Evolutionary conservation across 2,888 invertebrate genomes (phyloP).

Genomic region (Epirrhoe tristata): DNA sequence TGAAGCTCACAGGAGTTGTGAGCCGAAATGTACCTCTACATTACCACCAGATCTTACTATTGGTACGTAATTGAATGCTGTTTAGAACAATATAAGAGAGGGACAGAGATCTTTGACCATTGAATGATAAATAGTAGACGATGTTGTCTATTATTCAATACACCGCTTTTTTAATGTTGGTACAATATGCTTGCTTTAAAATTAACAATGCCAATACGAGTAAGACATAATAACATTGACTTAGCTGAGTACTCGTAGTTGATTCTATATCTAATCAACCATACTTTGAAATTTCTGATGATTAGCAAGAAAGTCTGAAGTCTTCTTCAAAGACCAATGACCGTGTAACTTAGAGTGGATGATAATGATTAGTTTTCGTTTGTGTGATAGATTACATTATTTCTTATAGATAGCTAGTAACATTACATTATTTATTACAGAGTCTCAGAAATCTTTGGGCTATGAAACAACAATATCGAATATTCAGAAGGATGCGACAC

Average conservation of each 20-base stretch:
- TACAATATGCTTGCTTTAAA: too few species aligned
- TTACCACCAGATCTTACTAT: conserved; percentile 56
- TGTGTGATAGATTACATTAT: too few species aligned
- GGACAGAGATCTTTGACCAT: too few species aligned
- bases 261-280: neutral
- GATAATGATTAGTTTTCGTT: neutral
- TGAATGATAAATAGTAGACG: too few species aligned
- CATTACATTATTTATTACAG: conserved; percentile 51
- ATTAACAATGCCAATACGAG: too few species aligned
- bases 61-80: conserved; percentile 55
- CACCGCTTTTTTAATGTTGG: too few species aligned
- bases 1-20: conserved; percentile 60
- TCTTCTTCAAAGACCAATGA: conserved; percentile 16
- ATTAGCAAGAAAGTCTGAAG: conserved; percentile 4
- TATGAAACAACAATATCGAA: conserved; percentile 48
- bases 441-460: conserved; percentile 59
- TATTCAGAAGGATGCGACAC: conserved; percentile 47
- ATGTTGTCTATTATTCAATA: too few species aligned
- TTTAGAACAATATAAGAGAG: too few species aligned
- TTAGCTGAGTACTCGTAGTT: too few species aligned
- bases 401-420: neutral
- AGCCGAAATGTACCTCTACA: conserved; percentile 51
- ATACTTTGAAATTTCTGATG: neutral
- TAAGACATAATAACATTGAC: too few species aligned
- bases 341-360: conserved; percentile 10